Base-by-base conservation (phyloP, 2,113 vertebrate genomes). In the Spilogale gracilis region DNA sequence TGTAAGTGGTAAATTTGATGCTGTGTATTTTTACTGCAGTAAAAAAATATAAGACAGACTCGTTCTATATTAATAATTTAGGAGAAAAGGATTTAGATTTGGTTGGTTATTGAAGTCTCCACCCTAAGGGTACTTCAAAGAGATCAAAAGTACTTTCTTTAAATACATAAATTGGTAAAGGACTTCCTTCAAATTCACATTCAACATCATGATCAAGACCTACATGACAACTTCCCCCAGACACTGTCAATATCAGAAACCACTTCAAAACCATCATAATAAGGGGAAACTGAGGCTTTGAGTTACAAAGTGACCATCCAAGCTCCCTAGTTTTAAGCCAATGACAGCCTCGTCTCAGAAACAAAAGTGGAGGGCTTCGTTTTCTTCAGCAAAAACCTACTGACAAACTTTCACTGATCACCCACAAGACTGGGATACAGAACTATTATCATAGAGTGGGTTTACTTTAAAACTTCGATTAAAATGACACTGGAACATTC, bases 61-160 rank as follows among this genome's bases (percentile, higher is more conserved):
- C 65, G 74, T 14, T 60, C 3, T 93, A 45, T 52, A 89, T 50
- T 63, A 95, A 54, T 65, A 88, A 90, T 92, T 97, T 81, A 76
- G 23, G 93, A 61, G 95, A 45, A 91, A 91, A 27, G 4, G 56
- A 43, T 94, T 96, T 95, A 95, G 87, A 88, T 60, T 60, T 96
- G 45, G 17, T 86, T 95, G 89, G 12, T 20, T 79, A 93, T 89
- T 50, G 94, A 67, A 50, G 45, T 91, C 30, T 85, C 52, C 3
- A 45, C 13, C 7, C 43, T 84, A 94, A 82, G 45, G 45, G 21
- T 69, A 89, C 1, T 89, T 61, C 30, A 93, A 87, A 93, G 9
- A 92, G 52, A 58, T 71, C 32, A 85, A 61, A 89, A 89, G 20
- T 52, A 89, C 38, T 54, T 93, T 71, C n/a, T 92, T 78, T 91